Evolutionary conservation across 2,888 invertebrate species (phyloP), one percentile per base, ranked within the genome.

Genomic region (Noctuana brunneofusca): DNA sequence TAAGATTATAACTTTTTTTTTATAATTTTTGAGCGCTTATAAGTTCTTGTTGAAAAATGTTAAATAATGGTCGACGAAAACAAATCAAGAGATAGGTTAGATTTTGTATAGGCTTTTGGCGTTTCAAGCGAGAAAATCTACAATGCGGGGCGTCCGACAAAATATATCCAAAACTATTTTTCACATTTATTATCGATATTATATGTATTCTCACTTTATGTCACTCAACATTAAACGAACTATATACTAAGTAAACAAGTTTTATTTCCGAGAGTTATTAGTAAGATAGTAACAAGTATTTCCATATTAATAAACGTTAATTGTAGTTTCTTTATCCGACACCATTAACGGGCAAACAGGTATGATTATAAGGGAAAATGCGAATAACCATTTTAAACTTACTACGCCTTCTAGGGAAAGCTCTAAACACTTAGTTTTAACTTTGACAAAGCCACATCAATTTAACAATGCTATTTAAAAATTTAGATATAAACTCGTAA

Each of bases 131-230:
- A 46, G 48, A 48, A 8, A 59, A 48, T 35, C 55, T 49, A 27
- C 24, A 24, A 55, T 27, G 62, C 55, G 60, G 22, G 22, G 38
- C 55, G 24, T 49, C 59, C 74, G 41, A 18, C 71, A 80, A 83
- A 79, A 81, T 65, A 69, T 79, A 66, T 84, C 81, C 78, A 83
- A 83, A 84, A 84, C 83, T 83, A 83, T 79, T 74, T 41, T 58
- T 58, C 71, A 68, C 71, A 22, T 56, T 50, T 50, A 56, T 22
- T 48, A 62, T 38, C 32, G 30, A 57, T 75, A 71, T 66, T 70
- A 70, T 69, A 65, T 71, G 71, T 69, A 73, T 69, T 84, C 83
- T 86, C 84, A 84, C 85, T 84, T 79, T 75, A 69, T 79, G 83
- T 83, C 83, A 83, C 43, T 18, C 46, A 64, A 54, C 54, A 11